phyloP scores from a whole-genome alignment of 1,140 invertebrate genomes.

The Tetragonula clypearis region DNA sequence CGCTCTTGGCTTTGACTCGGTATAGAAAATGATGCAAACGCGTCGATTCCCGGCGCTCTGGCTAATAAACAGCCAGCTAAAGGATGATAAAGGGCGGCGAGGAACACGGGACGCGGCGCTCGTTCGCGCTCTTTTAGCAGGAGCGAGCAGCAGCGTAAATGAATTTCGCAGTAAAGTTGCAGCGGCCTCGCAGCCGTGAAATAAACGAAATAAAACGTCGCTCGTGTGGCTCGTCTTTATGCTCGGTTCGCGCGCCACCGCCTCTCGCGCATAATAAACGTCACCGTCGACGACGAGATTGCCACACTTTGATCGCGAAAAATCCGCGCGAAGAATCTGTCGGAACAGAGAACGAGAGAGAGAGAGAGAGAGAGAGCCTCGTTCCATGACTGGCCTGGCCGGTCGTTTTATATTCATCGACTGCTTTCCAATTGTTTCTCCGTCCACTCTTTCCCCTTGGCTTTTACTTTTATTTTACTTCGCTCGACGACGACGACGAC shows the following conservation, averaged over 20 bases:
- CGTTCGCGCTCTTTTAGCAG: slow-evolving; percentile 30
- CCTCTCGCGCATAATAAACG: slow-evolving; percentile 47
- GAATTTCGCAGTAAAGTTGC: slow-evolving; percentile 54
- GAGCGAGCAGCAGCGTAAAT: slow-evolving; percentile 21
- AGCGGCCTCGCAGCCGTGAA: slow-evolving; percentile 31
- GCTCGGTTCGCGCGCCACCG: slow-evolving; percentile 11
- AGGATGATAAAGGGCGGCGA: neutral
- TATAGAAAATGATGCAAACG: no score
- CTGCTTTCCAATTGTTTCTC: neutral
- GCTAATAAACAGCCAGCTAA: neutral
- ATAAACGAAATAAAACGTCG: slow-evolving; percentile 42
- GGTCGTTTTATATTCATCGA: neutral
- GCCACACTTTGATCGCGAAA: slow-evolving; percentile 22
- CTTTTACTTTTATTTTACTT: neutral
- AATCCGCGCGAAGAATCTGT: slow-evolving; percentile 11
- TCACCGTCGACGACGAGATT: neutral
- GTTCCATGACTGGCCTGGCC: no score
- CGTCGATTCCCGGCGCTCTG: neutral
- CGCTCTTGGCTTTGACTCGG: no score
- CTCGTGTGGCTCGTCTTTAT: slow-evolving; percentile 35
- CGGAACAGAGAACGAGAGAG: slow-evolving; percentile 7
- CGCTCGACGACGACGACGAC: no score
- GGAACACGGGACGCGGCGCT: neutral
- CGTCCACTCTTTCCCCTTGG: neutral
- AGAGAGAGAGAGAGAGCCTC: no score